Evolutionary conservation across 2,888 invertebrate species (phyloP).

Genomic region (Limnephilus rhombicus): DNA sequence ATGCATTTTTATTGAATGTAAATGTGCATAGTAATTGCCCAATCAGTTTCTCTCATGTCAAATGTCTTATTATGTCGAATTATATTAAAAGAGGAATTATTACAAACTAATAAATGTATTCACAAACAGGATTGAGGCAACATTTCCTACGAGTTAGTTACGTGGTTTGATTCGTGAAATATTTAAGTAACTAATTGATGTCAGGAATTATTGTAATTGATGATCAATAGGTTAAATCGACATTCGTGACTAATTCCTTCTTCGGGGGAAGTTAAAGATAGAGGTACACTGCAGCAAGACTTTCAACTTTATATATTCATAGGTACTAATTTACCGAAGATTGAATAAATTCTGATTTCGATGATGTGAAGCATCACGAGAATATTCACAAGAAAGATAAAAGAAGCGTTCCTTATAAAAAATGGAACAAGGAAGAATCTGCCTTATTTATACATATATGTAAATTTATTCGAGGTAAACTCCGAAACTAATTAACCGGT

Average conservation of each 20-base stretch:
- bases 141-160: background rate
- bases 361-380: too few relatives aligned
- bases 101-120: background rate
- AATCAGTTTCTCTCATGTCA: background rate
- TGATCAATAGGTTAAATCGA: slow-evolving; percentile 1
- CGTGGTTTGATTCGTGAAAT: background rate
- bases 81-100: background rate
- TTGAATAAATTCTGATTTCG: too few relatives aligned
- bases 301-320: background rate
- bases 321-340: too few relatives aligned
- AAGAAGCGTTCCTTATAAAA: too few relatives aligned
- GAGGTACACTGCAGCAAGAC: background rate
- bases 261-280: background rate
- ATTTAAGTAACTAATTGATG: background rate
- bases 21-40: background rate
- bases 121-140: background rate
- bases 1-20: slow-evolving; percentile 17
- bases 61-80: slow-evolving; percentile 6
- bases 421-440: too few relatives aligned
- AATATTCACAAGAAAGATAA: too few relatives aligned
- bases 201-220: background rate
- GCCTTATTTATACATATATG: too few relatives aligned
- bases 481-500: too few relatives aligned
- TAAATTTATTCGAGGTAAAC: too few relatives aligned
- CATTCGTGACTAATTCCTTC: background rate